Evolutionary conservation across 2,888 invertebrate species (phyloP), one percentile per base, ranked within the genome.

Genomic region (Lochmaea capreae): DNA sequence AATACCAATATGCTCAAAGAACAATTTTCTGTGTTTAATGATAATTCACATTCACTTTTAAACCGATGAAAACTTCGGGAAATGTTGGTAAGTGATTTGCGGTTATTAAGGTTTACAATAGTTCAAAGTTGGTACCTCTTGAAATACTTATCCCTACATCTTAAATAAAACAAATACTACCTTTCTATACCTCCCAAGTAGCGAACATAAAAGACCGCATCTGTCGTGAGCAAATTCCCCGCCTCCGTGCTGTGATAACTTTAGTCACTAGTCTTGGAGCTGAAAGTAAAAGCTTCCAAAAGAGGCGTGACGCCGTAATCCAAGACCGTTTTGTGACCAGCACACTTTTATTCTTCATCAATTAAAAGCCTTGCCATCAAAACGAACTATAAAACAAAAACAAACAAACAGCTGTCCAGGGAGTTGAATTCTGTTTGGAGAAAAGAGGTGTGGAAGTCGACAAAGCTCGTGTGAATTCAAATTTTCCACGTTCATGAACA

Each of bases 401-500:
- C 77, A 79, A 73, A 78, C 74, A 77, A 77, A 77, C 81, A 77
- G 78, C 79, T 78, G 81, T 80, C 79, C 73, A 68, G 77, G 67
- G 79, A 75, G 77, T 77, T 79, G 74, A 79, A 78, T 79, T 73
- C 74, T 78, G 75, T 79, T 78, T 76, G 78, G 75, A 76, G 77
- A 71, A 71, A 68, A 78, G 79, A 79, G 79, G 79, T 81, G 81
- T 79, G 79, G 76, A 62, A 73, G 63, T 67, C 58, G 65, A 72
- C 71, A 68, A 73, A 77, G 74, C 73, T 71, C 62, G 73, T 72
- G 68, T 72, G 76, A 78, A 78, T 78, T 73, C 79, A 80, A 80
- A 81, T 83, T 83, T 82, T 80, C 81, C 83, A 78, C 79, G 76
- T 78, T 82, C 78, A 76, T 83, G 81, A 81, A 81, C 82, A 82